These are phyloP conservation scores for Hapalemur alaotrensis DNA, from an alignment of 2,797 vertebrate species.

Conservation along the genomic window DNA sequence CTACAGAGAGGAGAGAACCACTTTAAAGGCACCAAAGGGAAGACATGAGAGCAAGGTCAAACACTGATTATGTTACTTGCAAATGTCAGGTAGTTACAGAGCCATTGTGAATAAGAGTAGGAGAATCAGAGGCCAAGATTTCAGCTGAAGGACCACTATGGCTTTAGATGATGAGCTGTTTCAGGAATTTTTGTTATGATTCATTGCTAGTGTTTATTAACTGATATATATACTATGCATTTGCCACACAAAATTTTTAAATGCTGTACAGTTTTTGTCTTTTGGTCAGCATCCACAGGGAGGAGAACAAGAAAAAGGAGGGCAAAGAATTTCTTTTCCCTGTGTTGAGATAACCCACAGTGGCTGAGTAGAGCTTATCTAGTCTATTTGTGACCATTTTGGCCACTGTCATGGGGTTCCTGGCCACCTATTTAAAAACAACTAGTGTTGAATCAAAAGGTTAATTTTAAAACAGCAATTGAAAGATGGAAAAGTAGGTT, in stretches of 20 bases:
- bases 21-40: not conserved
- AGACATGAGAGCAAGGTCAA: not conserved
- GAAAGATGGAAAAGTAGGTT: not conserved
- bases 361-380: not conserved
- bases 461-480: not conserved
- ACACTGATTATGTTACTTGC: not conserved
- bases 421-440: not conserved
- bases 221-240: not conserved
- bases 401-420: not conserved
- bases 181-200: not conserved
- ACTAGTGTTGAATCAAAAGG: not conserved
- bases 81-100: slow-evolving; percentile 14
- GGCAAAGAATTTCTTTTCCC: not conserved
- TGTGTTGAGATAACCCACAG: not conserved
- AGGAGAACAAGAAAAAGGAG: not conserved
- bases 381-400: not conserved
- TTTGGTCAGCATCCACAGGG: not conserved
- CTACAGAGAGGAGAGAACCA: not conserved
- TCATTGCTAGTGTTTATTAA: not conserved
- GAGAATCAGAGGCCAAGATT: not conserved
- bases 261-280: not conserved
- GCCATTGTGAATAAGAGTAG: not conserved
- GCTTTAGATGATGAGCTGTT: not conserved
- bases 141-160: not conserved
- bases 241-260: not conserved